Evolutionary conservation across 2,888 invertebrate genomes (phyloP).

Genomic region (Apamea monoglypha): DNA sequence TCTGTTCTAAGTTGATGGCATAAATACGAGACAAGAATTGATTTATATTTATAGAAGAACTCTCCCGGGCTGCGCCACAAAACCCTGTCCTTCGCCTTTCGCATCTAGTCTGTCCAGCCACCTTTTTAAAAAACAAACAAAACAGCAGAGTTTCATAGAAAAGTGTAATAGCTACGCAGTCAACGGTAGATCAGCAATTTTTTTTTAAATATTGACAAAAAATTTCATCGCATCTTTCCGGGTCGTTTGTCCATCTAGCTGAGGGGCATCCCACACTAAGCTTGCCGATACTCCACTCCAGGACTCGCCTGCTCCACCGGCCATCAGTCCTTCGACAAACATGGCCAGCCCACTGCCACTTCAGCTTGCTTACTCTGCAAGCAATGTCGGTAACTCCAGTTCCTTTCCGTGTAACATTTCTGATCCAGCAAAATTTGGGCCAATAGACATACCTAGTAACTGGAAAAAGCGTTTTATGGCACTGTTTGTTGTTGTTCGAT

Average conservation of each 20-base stretch:
- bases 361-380: background rate
- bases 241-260: background rate
- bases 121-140: no score
- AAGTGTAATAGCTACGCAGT: no score
- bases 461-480: background rate
- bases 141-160: no score
- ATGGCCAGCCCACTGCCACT: background rate
- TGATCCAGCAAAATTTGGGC: background rate
- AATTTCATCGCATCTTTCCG: no score
- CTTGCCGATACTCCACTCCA: background rate
- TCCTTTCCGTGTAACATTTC: background rate
- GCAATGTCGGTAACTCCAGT: background rate
- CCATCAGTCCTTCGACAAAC: background rate
- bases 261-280: no score
- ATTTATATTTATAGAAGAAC: no score
- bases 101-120: background rate
- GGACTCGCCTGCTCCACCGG: background rate
- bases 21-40: no score
- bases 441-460: background rate
- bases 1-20: no score
- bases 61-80: background rate
- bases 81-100: background rate
- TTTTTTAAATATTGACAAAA: no score
- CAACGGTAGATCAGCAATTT: no score
- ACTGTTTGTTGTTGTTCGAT: conserved; percentile 1